phyloP scores from a whole-genome alignment of 2,888 invertebrate species.

The Dynastes tityus region DNA sequence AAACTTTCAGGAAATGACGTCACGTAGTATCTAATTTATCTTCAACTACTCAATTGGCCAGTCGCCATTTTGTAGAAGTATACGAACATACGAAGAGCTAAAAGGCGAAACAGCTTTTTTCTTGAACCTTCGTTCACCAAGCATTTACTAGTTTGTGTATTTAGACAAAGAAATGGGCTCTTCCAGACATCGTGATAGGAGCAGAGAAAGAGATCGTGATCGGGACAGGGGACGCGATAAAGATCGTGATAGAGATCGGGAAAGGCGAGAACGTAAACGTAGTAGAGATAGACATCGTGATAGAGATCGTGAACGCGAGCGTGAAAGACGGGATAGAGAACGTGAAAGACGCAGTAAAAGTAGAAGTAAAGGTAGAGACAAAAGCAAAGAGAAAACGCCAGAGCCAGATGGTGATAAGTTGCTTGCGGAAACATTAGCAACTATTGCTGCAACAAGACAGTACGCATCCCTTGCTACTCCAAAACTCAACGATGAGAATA shows the following conservation, averaged over 20 bases:
- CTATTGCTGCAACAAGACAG: slow-evolving; percentile 71
- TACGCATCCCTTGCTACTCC: slow-evolving; percentile 70
- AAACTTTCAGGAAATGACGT: slow-evolving; percentile 34
- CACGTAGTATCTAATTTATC: not conserved
- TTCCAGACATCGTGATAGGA: slow-evolving; percentile 73
- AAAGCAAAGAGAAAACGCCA: slow-evolving; percentile 64
- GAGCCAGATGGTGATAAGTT: slow-evolving; percentile 70
- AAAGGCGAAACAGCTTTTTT: not conserved
- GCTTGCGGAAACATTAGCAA: slow-evolving; percentile 72
- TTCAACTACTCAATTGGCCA: not conserved
- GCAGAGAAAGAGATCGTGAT: slow-evolving; percentile 68
- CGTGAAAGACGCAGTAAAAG: slow-evolving; percentile 60
- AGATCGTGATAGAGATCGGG: slow-evolving; percentile 60
- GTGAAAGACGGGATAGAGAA: slow-evolving; percentile 64
- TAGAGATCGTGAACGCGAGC: slow-evolving; percentile 64
- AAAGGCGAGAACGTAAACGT: slow-evolving; percentile 55
- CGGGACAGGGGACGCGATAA: slow-evolving; percentile 54
- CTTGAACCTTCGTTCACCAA: not conserved
- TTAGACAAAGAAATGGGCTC: slow-evolving; percentile 69
- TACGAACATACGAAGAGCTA: not conserved
- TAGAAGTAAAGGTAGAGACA: slow-evolving; percentile 59
- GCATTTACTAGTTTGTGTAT: not conserved
- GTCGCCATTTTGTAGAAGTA: slow-evolving; percentile 32
- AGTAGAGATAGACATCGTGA: slow-evolving; percentile 64
- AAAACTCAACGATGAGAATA: slow-evolving; percentile 64